Evolutionary conservation across 2,113 vertebrate species (phyloP), one percentile per base, ranked within the genome.

Genomic region (Amia ocellicauda): DNA sequence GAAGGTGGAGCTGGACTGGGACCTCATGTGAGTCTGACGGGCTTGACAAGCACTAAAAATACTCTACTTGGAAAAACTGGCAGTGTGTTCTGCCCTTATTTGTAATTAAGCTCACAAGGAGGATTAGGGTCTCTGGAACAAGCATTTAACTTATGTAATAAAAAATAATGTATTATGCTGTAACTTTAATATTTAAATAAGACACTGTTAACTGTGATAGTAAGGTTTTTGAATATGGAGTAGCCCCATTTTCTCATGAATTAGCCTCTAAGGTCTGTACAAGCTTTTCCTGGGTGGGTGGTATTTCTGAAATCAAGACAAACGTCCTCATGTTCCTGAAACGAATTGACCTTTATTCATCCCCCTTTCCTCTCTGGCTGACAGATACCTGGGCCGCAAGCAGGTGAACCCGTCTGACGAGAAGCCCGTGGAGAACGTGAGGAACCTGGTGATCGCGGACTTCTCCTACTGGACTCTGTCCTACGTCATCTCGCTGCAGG

Each of bases 391-490:
- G 0, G 95, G 96, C 60, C 90, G 96, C 74, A 98, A 99, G 75
- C 93, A 96, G 77, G 94, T 99, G 77, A 96, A 93, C 0, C 85
- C 85, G 0, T 88, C 83, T 11, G 83, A 93, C 0, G 95, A 98
- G 71, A 79, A 58, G 1, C 63, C 78, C 0, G 91, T 98, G 86
- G 83, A 92, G 62, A 85, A 88, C 0, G 74, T 99, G 52, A 78
- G 43, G 0, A 91, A 92, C 75, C 81, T 99, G 60, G 94, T 98
- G 70, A 77, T 89, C 54, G 93, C 92, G 0, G 90, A 82, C 26
- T 99, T 97, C 70, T 99, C 96, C 0, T 95, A 96, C 69, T 99
- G 97, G 97, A 99, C 96, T 0, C 81, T 99, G 73, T 95, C 95
- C 0, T 98, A 99, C 0, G 77, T 81, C 77, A 90, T 99, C 81